Evolutionary conservation across 2,797 vertebrate species (phyloP).

Genomic region (Gymnoscopelus braueri): DNA sequence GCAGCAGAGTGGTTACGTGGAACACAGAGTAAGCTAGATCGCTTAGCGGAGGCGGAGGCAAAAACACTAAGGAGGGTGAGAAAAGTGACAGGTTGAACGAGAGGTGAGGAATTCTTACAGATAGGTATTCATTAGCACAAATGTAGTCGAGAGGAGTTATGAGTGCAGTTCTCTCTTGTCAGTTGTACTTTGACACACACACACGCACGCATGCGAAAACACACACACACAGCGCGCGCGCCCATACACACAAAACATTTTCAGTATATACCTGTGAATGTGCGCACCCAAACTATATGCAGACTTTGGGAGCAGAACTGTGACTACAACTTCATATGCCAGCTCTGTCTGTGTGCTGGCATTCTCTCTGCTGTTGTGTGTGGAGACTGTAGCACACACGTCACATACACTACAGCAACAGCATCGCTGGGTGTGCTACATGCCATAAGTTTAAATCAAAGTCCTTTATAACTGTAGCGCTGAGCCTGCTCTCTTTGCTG

Average conservation of each 20-base stretch:
- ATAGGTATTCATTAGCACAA: constrained; percentile 49
- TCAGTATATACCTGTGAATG: too few relatives aligned
- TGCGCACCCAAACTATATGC: too few relatives aligned
- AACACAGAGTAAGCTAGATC: neutral
- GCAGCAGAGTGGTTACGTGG: constrained; percentile 15
- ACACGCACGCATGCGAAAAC: constrained; percentile 12
- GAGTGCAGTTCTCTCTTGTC: neutral
- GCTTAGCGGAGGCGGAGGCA: constrained; percentile 29
- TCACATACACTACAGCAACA: neutral
- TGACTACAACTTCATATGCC: too few relatives aligned
- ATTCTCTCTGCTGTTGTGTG: too few relatives aligned
- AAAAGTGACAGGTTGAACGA: constrained; percentile 32
- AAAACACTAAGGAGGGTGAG: neutral
- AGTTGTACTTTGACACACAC: constrained; percentile 7
- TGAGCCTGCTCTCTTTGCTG: too few relatives aligned
- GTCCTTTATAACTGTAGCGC: too few relatives aligned
- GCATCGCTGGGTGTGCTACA: too few relatives aligned
- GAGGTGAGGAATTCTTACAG: constrained; percentile 27
- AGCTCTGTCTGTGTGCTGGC: too few relatives aligned
- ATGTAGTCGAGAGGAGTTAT: neutral
- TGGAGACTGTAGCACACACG: neutral
- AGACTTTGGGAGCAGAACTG: too few relatives aligned
- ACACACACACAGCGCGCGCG: too few relatives aligned
- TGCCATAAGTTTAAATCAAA: too few relatives aligned
- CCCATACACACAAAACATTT: too few relatives aligned